A percentile compares a stretch with the other conserved stretches of the same genome.
phyloP scores from a whole-genome alignment of 2,888 invertebrate genomes.

The Heterodera filipjevi region DNA sequence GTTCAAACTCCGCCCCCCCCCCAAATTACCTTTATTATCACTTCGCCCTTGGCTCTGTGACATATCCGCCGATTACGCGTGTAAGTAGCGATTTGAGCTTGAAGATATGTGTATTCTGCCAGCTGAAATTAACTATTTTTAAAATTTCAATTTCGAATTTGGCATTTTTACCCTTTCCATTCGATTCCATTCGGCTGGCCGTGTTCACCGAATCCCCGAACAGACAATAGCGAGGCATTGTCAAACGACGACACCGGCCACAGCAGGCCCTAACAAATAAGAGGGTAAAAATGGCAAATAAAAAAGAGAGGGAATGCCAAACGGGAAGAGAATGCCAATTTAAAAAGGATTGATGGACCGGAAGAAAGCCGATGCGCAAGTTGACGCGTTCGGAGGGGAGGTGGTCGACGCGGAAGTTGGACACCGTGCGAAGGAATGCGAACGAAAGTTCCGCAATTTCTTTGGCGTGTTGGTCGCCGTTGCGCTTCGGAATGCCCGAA shows the following conservation, averaged over 20 bases:
- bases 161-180: conserved; percentile 49
- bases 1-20: neutral
- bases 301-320: neutral
- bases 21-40: conserved; percentile 53
- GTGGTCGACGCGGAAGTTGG: conserved; percentile 51
- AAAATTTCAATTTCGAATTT: no score
- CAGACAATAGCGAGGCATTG: conserved; percentile 32
- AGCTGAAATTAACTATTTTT: no score
- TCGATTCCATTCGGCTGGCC: conserved; percentile 26
- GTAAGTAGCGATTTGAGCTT: conserved; percentile 55
- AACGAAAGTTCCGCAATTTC: conserved; percentile 56
- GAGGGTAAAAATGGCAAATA: conserved; percentile 11
- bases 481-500: conserved; percentile 57
- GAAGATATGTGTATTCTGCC: conserved; percentile 62
- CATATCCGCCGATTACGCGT: conserved; percentile 57
- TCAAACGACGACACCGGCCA: conserved; percentile 55
- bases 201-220: conserved; percentile 27
- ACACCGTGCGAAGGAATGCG: conserved; percentile 45
- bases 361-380: conserved; percentile 50
- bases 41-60: conserved; percentile 60
- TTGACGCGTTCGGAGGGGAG: conserved; percentile 53
- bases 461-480: conserved; percentile 54
- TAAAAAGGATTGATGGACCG: neutral
- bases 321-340: neutral
- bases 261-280: conserved; percentile 36